phyloP scores from a whole-genome alignment of 2,888 invertebrate species.

The Hirtodrosophila duncani region DNA sequence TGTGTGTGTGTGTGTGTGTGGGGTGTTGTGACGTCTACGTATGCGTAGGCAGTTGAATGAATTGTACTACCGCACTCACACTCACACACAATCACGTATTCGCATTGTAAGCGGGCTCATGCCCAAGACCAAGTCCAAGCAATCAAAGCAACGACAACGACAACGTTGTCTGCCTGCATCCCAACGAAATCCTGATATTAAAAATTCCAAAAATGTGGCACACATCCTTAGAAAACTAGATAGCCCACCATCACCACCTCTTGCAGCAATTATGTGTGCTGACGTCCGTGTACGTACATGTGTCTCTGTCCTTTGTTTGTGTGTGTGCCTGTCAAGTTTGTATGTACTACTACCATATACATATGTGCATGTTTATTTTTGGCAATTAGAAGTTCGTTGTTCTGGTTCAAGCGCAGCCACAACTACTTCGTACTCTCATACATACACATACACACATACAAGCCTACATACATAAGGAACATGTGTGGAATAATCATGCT shows the following conservation, averaged over 20 bases:
- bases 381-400: constrained; percentile 37
- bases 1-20: constrained; percentile 18
- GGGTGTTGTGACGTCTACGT: constrained; percentile 46
- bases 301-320: neutral
- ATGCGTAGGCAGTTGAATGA: constrained; percentile 50
- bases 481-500: too few relatives aligned
- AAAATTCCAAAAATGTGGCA: too few relatives aligned
- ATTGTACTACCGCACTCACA: constrained; percentile 25
- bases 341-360: too few relatives aligned
- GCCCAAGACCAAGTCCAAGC: too few relatives aligned
- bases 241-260: too few relatives aligned
- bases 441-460: neutral
- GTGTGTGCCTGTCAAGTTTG: neutral
- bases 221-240: too few relatives aligned
- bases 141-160: too few relatives aligned
- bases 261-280: too few relatives aligned
- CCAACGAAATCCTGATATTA: too few relatives aligned
- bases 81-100: neutral
- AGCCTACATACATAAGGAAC: neutral
- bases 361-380: constrained; percentile 32
- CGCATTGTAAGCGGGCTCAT: too few relatives aligned
- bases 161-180: too few relatives aligned
- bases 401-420: constrained; percentile 1
- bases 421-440: neutral
- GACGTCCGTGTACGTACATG: too few relatives aligned